Percentiles rank a stretch among this genome's conserved stretches.
Conservation (phyloP, 1,140 invertebrate species). For the Cherax destructor region DNA sequence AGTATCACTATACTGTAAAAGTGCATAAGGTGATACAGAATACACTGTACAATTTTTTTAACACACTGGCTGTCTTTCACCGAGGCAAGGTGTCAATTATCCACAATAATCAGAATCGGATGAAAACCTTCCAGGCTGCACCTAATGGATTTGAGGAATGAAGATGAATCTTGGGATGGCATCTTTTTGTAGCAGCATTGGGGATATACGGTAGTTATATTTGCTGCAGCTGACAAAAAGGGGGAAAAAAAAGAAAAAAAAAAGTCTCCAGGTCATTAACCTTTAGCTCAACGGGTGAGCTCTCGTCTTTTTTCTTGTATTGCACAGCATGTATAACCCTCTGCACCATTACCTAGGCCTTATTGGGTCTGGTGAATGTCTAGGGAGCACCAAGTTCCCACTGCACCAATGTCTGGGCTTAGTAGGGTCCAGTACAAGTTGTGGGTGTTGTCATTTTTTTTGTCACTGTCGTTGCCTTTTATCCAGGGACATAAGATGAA, state of each 20-base stretch:
- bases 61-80: too few relatives aligned
- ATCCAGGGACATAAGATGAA: slow-evolving; percentile 35
- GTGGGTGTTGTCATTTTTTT: slow-evolving; percentile 28
- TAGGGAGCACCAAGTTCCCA: neutral
- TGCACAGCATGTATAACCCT: slow-evolving; percentile 20
- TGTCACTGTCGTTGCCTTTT: slow-evolving; percentile 60
- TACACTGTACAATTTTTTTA: too few relatives aligned
- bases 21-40: neutral
- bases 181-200: slow-evolving; percentile 9
- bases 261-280: neutral
- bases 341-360: slow-evolving; percentile 22
- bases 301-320: slow-evolving; percentile 31
- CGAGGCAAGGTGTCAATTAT: neutral
- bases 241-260: neutral
- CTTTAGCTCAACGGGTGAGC: slow-evolving; percentile 12
- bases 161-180: neutral
- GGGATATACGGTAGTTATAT: neutral
- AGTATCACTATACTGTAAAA: neutral
- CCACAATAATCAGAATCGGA: neutral
- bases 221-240: neutral
- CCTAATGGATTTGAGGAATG: neutral
- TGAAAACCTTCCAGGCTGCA: neutral
- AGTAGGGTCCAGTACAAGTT: slow-evolving; percentile 9
- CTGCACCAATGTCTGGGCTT: slow-evolving; percentile 11
- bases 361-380: neutral